Base-by-base conservation (phyloP, 2,888 invertebrate species). In the Noctua comes region DNA sequence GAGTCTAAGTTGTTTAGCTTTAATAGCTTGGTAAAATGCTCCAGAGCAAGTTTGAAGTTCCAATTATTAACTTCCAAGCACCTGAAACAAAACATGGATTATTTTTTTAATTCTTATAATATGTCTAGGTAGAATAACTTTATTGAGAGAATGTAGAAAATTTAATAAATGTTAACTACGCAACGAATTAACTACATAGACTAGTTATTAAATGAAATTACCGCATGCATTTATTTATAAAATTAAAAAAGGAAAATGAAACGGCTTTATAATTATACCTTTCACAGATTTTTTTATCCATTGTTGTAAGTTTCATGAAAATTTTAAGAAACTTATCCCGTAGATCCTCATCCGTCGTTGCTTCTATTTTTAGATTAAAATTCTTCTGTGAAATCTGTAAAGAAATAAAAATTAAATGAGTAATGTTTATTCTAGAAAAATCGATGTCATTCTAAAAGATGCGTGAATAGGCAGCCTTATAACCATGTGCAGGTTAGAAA, bases 61-160 rank as follows among this genome's bases (percentile, higher is more conserved):
- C 98, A 98, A 36, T 97, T 94, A 86, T 97, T 97, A 82, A 97
- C 95, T 88, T 97, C 97, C 79, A 98, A 94, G 89, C 98, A 98
- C 88, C 98, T 98, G 93, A 78, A 97, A 96, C 84, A 82, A 82
- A 79, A 87, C 66, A 83, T 31, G 2, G 18, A 27, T 68, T 46
- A 18, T 62, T 57, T 24, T 31, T 18, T 3, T 10, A 40, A 48
- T 31, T 21, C 6, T 5, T 31, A 18, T 16, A 51, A 18, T 16
- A 51, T 48, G 31, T 4, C 1, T 57, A 27, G 18, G 13, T 43
- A 10, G 2, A 24, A 24, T 51, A 51, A 24, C 21, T 51, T 24
- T n/a, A 16, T n/a, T 43, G 11, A 21, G 7, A 48, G 10, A 21
- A 11, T 64, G 10, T 36, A 21, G 31, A 36, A 36, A 36, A 36